Percentiles rank a stretch among this genome's conserved stretches.
Conservation (phyloP, 2,113 vertebrate genomes). For the Malurus cyaneus region DNA sequence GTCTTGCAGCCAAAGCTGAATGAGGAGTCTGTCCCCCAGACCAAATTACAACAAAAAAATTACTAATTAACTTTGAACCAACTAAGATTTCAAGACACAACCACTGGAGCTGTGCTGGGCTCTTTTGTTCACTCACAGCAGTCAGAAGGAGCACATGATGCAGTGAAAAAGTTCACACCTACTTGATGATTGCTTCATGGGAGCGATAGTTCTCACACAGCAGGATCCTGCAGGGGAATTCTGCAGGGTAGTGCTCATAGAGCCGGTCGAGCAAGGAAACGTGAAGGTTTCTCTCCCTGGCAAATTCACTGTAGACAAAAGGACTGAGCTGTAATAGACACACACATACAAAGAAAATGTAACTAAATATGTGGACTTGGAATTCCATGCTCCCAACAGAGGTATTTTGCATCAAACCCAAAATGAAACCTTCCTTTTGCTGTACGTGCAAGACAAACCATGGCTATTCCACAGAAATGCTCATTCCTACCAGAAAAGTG, state of each 20-base stretch:
- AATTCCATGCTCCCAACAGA: background rate
- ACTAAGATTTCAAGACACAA: background rate
- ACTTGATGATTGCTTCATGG: slow-evolving; percentile 99
- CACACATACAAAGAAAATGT: slow-evolving; percentile 63
- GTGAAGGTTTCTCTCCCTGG: slow-evolving; percentile 95
- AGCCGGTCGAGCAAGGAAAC: slow-evolving; percentile 95
- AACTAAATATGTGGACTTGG: slow-evolving; percentile 44
- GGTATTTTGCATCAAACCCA: background rate
- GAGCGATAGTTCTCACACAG: slow-evolving; percentile 99
- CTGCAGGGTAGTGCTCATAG: slow-evolving; percentile 96
- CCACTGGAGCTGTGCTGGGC: background rate
- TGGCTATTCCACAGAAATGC: background rate
- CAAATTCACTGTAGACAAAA: slow-evolving; percentile 99
- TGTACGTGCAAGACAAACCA: background rate
- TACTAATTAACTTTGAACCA: background rate
- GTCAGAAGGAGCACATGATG: slow-evolving; percentile 18
- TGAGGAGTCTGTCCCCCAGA: background rate
- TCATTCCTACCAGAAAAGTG: background rate
- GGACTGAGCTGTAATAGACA: slow-evolving; percentile 93
- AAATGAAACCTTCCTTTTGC: background rate
- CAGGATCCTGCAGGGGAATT: slow-evolving; percentile 96
- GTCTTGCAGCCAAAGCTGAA: background rate
- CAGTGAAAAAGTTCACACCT: slow-evolving; percentile 82
- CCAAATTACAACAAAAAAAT: background rate
- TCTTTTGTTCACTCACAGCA: background rate